Conservation (phyloP, 2,888 invertebrate genomes). For the Mantis religiosa region DNA sequence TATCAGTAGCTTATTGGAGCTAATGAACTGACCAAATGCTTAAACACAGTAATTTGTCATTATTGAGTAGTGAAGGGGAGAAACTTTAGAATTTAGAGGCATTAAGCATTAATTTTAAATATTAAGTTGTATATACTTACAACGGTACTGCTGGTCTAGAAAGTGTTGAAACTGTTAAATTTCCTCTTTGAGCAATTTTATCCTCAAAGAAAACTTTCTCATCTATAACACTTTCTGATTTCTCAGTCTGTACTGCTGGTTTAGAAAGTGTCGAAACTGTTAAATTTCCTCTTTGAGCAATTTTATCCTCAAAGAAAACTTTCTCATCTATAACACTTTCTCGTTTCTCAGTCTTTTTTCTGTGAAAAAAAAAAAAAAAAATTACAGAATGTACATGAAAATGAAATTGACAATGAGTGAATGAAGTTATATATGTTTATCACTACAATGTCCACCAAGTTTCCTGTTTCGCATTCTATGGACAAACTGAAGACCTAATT, state of each 20-base stretch:
- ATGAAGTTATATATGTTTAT: neutral
- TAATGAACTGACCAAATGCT: no score
- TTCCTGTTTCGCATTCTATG: no score
- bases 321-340: constrained; percentile 35
- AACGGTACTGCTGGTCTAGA: constrained; percentile 60
- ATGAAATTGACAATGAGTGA: neutral
- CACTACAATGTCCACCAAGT: no score
- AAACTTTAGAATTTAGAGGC: no score
- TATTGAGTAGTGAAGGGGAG: no score
- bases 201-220: constrained; percentile 57
- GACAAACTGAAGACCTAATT: no score
- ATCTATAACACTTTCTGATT: neutral
- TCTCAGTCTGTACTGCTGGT: constrained; percentile 60
- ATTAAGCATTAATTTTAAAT: no score
- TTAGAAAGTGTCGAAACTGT: constrained; percentile 59
- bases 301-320: constrained; percentile 58
- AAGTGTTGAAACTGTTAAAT: constrained; percentile 57
- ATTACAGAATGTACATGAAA: neutral
- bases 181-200: constrained; percentile 52
- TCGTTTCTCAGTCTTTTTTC: constrained; percentile 25
- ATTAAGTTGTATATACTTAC: constrained; percentile 41
- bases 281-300: constrained; percentile 53
- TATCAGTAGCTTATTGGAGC: no score
- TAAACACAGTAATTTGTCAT: no score
- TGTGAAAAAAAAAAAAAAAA: no score